Percentiles rank a stretch among this genome's conserved stretches.
Evolutionary conservation across 2,888 invertebrate species (phyloP).

Genomic region (Ephialtes manifestator): DNA sequence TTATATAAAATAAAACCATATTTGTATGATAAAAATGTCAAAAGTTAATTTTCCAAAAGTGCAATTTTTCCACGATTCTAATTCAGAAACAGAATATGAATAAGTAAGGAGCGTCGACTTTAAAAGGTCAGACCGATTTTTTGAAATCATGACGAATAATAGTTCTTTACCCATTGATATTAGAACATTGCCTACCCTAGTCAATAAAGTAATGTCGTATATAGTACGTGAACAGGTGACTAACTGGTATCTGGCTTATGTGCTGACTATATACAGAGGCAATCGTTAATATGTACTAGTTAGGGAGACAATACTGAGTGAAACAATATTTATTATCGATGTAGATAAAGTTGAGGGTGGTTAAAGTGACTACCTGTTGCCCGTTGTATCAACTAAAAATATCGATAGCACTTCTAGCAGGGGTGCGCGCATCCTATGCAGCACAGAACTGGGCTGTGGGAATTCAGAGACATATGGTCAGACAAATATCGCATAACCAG

Average conservation of each 20-base stretch:
- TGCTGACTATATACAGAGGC: conserved; percentile 14
- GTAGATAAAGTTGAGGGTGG: conserved; percentile 53
- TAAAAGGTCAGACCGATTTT: no score
- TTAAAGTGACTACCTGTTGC: conserved; percentile 78
- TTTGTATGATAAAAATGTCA: no score
- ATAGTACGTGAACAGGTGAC: conserved; percentile 48
- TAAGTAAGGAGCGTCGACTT: no score
- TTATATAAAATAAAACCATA: no score
- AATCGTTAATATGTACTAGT: conserved; percentile 61
- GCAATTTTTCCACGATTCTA: no score
- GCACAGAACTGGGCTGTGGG: conserved; percentile 74
- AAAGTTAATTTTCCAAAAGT: no score
- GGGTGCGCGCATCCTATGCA: conserved; percentile 41
- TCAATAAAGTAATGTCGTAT: background rate
- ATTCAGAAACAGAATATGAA: no score
- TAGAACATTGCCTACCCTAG: no score
- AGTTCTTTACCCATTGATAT: no score
- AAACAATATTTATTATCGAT: conserved; percentile 54
- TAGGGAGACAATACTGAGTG: conserved; percentile 26
- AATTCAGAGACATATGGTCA: conserved; percentile 81
- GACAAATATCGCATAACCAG: conserved; percentile 74
- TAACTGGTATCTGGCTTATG: conserved; percentile 26
- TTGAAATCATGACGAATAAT: no score
- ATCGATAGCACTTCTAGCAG: conserved; percentile 61
- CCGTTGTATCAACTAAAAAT: conserved; percentile 49